phyloP scores from a whole-genome alignment of 2,797 vertebrate genomes.

The Borostomias antarcticus region DNA sequence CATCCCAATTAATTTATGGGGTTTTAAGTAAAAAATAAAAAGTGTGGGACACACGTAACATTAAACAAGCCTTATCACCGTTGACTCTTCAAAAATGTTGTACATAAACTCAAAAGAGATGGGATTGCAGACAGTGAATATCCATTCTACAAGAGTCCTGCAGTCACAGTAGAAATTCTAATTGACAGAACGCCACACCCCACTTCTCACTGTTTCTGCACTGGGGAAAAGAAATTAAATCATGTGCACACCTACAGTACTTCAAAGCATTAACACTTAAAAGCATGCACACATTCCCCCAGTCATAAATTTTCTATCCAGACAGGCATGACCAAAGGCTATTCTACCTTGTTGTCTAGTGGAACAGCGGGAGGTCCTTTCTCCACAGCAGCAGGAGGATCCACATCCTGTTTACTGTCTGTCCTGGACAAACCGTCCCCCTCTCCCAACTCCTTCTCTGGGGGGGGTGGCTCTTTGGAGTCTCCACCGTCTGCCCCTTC shows the following conservation, averaged over 20 bases:
- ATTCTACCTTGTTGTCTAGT: constrained; percentile 28
- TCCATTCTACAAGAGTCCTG: background rate
- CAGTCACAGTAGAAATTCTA: constrained; percentile 19
- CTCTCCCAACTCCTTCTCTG: constrained; percentile 26
- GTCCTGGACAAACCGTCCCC: constrained; percentile 14
- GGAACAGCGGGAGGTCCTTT: constrained; percentile 35
- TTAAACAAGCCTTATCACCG: no score
- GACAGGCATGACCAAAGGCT: constrained; percentile 2
- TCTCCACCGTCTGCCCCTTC: constrained; percentile 6
- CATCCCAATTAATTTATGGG: no score
- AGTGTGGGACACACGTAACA: background rate
- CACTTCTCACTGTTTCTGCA: background rate
- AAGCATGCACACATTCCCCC: background rate
- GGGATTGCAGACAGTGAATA: constrained; percentile 2
- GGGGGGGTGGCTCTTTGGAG: constrained; percentile 13
- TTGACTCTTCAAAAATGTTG: background rate
- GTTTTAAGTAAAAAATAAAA: no score
- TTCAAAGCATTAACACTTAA: background rate
- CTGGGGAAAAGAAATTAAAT: no score
- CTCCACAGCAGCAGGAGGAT: constrained; percentile 33
- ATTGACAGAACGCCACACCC: background rate
- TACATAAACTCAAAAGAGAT: background rate
- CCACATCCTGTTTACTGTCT: constrained; percentile 27
- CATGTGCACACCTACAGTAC: background rate
- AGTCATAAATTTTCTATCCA: background rate